Evolutionary conservation across 2,113 vertebrate genomes (phyloP).

Genomic region (Martes martes): DNA sequence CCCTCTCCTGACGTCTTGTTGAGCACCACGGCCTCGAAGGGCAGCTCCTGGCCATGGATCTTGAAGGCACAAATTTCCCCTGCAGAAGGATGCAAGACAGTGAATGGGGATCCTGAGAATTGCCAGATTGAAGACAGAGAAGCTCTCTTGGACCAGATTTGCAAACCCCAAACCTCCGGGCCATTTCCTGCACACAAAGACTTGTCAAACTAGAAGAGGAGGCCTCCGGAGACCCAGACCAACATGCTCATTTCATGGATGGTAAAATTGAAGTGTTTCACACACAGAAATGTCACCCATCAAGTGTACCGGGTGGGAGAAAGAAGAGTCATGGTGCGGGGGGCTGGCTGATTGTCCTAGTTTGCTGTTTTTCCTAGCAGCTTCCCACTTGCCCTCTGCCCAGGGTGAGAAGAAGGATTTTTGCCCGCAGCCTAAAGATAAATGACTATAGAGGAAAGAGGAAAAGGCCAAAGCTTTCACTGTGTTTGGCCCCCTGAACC

Average conservation of each 20-base stretch:
- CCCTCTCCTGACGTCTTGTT: conserved; percentile 97
- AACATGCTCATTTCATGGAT: neutral
- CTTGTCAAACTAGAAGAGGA: neutral
- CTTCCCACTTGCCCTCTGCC: neutral
- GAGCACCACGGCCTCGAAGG: conserved; percentile 95
- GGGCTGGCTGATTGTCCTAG: neutral
- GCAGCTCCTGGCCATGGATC: conserved; percentile 93
- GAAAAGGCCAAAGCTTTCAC: neutral
- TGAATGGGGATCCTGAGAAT: neutral
- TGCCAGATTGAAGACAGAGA: neutral
- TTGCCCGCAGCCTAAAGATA: neutral
- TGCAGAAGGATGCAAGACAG: conserved; percentile 67
- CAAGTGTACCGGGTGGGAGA: neutral
- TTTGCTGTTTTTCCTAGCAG: neutral
- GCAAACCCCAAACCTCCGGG: neutral
- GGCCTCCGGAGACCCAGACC: neutral
- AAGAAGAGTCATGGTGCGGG: neutral
- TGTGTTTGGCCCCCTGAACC: neutral
- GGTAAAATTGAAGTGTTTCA: neutral
- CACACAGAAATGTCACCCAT: neutral
- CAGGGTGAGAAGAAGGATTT: neutral
- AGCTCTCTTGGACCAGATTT: neutral
- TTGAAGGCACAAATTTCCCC: conserved; percentile 98
- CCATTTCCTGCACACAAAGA: neutral
- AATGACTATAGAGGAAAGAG: neutral